phyloP scores from a whole-genome alignment of 2,888 invertebrate species.

The Dolichomitus sp. region DNA sequence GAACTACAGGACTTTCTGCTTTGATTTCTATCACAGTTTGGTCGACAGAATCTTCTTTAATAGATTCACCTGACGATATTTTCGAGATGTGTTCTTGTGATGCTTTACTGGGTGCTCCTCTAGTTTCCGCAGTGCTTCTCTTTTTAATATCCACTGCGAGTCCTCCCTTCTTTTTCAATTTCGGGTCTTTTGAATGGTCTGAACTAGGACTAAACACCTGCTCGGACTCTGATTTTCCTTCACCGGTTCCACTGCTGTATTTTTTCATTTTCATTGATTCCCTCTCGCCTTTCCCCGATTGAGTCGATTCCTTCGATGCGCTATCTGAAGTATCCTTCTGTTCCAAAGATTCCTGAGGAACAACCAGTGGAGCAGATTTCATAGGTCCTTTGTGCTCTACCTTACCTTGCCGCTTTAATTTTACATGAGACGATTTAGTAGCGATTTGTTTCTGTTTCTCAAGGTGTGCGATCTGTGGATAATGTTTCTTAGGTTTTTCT shows the following conservation, averaged over 20 bases:
- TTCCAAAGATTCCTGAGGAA: conserved; percentile 35
- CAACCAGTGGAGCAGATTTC: conserved; percentile 39
- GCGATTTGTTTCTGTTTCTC: conserved; percentile 63
- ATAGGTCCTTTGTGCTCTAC: conserved; percentile 67
- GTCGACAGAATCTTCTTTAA: conserved; percentile 7
- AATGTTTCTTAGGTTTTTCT: conserved; percentile 71
- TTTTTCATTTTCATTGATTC: conserved; percentile 47
- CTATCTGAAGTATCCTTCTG: conserved; percentile 52
- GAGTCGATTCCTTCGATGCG: conserved; percentile 50
- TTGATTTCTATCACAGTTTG: conserved; percentile 27
- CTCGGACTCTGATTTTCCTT: conserved; percentile 17
- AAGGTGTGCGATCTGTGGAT: conserved; percentile 45
- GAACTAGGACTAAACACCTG: conserved; percentile 7
- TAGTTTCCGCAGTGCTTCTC: neutral
- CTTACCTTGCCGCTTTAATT: conserved; percentile 70
- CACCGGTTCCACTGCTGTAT: conserved; percentile 13
- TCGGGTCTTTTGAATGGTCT: conserved; percentile 26
- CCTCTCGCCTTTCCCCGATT: conserved; percentile 43
- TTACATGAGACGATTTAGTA: conserved; percentile 50
- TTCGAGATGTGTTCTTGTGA: conserved; percentile 19
- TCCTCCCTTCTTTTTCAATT: neutral
- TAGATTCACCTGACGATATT: conserved; percentile 3
- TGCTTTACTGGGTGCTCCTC: conserved; percentile 6
- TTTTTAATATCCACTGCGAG: neutral
- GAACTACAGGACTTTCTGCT: conserved; percentile 22